These are phyloP conservation scores for Protobothrops flavoviridis DNA, from an alignment of 2,113 vertebrate species.

Conservation along the genomic window DNA sequence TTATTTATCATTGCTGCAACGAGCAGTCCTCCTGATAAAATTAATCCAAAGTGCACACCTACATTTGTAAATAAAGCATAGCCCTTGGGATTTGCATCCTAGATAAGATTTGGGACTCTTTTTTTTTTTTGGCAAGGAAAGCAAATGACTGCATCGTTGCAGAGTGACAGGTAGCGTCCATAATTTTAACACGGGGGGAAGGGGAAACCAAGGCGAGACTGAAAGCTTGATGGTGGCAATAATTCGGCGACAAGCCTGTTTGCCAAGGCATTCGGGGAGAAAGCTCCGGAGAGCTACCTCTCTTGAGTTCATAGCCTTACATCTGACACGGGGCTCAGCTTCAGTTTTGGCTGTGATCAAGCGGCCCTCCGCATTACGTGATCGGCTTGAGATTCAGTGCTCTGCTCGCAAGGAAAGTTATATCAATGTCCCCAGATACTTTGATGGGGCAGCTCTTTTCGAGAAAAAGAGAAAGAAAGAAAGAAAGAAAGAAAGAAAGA, in stretches of 20 bases:
- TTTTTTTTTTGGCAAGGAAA: neutral
- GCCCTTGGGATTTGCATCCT: neutral
- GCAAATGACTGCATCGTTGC: constrained; percentile 28
- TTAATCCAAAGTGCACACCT: neutral
- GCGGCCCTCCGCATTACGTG: constrained; percentile 34
- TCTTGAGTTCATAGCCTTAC: constrained; percentile 28
- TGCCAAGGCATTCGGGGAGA: constrained; percentile 35
- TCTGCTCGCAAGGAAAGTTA: constrained; percentile 29
- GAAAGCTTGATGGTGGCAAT: constrained; percentile 50
- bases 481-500: fast-evolving
- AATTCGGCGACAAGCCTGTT: constrained; percentile 24
- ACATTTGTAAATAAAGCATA: neutral
- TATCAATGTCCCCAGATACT: constrained; percentile 47
- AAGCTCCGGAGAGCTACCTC: constrained; percentile 46
- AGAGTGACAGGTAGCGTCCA: constrained; percentile 19
- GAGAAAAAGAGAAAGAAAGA: constrained; percentile 10
- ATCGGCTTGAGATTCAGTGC: constrained; percentile 41
- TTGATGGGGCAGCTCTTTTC: constrained; percentile 40
- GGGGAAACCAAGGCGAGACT: constrained; percentile 38
- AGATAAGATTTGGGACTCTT: constrained; percentile 2
- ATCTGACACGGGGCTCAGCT: constrained; percentile 22
- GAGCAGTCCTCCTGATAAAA: neutral
- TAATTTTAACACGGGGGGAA: constrained; percentile 54
- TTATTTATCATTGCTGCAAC: neutral
- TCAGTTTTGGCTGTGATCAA: constrained; percentile 31